These are phyloP conservation scores for Remorina albescens DNA, from an alignment of 2,797 vertebrate species.

Conservation along the genomic window DNA sequence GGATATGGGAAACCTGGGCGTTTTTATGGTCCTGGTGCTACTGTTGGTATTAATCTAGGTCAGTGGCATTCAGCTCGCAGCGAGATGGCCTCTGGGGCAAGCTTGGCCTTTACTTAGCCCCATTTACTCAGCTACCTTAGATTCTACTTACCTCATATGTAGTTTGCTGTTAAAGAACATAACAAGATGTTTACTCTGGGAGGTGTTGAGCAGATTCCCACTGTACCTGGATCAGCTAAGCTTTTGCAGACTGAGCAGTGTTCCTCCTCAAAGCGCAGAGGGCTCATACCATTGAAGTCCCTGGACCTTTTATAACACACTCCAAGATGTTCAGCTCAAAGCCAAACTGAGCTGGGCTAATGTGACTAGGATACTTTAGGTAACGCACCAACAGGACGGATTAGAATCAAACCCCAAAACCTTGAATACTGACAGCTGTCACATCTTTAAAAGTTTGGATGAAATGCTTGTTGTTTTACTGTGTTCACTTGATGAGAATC, in stretches of 20 bases:
- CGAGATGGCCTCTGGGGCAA: slow-evolving; percentile 66
- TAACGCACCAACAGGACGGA: neutral
- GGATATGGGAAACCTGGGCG: slow-evolving; percentile 79
- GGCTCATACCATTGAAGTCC: slow-evolving; percentile 5
- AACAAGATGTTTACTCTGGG: slow-evolving; percentile 31
- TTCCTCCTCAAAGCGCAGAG: slow-evolving; percentile 2
- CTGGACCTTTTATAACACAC: slow-evolving; percentile 23
- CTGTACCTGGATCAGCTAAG: slow-evolving; percentile 26
- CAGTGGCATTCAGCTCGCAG: slow-evolving; percentile 68
- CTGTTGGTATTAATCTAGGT: slow-evolving; percentile 82
- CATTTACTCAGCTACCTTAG: slow-evolving; percentile 62
- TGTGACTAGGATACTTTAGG: neutral
- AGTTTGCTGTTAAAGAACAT: slow-evolving; percentile 43
- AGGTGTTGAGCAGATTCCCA: slow-evolving; percentile 15
- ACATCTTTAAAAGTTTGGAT: neutral
- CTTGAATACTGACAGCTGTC: neutral
- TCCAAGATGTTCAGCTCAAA: slow-evolving; percentile 27
- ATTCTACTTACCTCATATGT: slow-evolving; percentile 41
- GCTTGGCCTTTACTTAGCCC: slow-evolving; percentile 74
- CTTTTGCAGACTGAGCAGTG: slow-evolving; percentile 16
- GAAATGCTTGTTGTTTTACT: neutral
- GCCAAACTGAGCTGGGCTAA: neutral
- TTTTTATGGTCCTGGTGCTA: slow-evolving; percentile 74
- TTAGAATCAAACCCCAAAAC: neutral
- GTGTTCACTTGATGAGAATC: neutral